Evolutionary conservation across 2,113 vertebrate genomes (phyloP), one percentile per base, ranked within the genome.

Genomic region (Festucalex cinctus): DNA sequence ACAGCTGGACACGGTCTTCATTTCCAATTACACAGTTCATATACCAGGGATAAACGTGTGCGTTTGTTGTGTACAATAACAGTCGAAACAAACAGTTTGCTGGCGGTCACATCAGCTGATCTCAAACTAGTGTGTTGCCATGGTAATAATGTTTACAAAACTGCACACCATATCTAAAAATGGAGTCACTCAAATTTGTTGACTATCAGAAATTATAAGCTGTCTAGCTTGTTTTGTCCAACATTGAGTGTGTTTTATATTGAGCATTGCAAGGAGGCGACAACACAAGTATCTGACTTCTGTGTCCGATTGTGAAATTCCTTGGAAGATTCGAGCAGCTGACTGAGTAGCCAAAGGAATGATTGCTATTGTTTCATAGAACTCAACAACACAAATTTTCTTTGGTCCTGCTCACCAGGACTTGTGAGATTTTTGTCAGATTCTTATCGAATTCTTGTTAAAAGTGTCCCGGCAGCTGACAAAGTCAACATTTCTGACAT

Each of bases 371-470:
- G 49, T 22, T 51, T 24, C n/a, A 51, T 51, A 22, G 22, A 48
- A 24, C n/a, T 53, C 49, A 56, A 56, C 3, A 56, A 56, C 22
- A 12, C 13, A 14, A 6, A 16, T 22, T 56, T 28, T 16, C 12
- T 56, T 26, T 56, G 2, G 3, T 56, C 53, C 24, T 28, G 53
- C 53, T 56, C 2, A 5, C 53, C 53, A 56, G 53, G 53, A 56
- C 53, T 56, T 56, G 53, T 53, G 49, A 53, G 49, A 53, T 51
- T 51, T 20, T 51, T 51, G 20, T 51, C 48, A 51, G 19, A 51
- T 22, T 51, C 48, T 51, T 51, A 51, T 54, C 22, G 24, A 24
- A 53, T 53, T 53, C 51, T 22, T 54, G 22, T 13, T 3, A 54
- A 54, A 26, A 14, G 9, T 24, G 51, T 6, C 39, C 43, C 5